Base-by-base conservation (phyloP, 2,888 invertebrate genomes). In the Temnothorax ravouxi region DNA sequence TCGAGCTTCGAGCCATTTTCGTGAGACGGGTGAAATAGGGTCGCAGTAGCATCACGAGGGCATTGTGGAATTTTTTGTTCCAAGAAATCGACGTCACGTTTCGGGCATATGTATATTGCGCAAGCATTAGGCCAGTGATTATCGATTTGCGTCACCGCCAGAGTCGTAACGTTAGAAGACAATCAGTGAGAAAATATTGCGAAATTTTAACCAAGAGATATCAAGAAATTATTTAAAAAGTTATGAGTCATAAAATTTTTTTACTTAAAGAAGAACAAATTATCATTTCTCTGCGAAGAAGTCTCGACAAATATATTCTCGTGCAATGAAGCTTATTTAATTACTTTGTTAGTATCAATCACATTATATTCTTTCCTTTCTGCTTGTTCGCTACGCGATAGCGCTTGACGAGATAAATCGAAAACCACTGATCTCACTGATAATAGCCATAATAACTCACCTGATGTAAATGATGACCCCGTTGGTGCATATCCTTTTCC, bases 401-500 rank as follows among this genome's bases (percentile, higher is more conserved):
- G 44, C 13, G 44, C 8, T 54, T 9, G n/a, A 21, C 6, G 52
- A 52, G 18, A 0, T n/a, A 25, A 18, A 18, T 76, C 25, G 77
- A 54, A 29, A 77, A 44, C n/a, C 66, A 66, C 41, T 29, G 41
- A 13, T 52, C 18, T 52, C 18, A 25, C 18, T 1, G 9, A 34
- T 47, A 13, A 80, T 15, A 25, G 9, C n/a, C 9, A 34, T 15
- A 34, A 47, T 8, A 44, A 44, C 95, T 95, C 94, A 97, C 97
- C 97, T 97, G 95, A 97, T 96, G 95, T 98, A 98, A 93, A 97
- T 96, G 95, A 97, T 96, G 95, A 96, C 96, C 91, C 97, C 97
- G 95, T 97, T 97, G 93, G 96, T 96, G 91, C 96, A 95, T 90
- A 97, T 95, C 93, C 98, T 96, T 95, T 97, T 97, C 98, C 98